A percentile compares a stretch with the other conserved stretches of the same genome.
These are phyloP conservation scores for Epinephelus cyanopodus DNA, from an alignment of 2,113 vertebrate genomes.

Conservation along the genomic window DNA sequence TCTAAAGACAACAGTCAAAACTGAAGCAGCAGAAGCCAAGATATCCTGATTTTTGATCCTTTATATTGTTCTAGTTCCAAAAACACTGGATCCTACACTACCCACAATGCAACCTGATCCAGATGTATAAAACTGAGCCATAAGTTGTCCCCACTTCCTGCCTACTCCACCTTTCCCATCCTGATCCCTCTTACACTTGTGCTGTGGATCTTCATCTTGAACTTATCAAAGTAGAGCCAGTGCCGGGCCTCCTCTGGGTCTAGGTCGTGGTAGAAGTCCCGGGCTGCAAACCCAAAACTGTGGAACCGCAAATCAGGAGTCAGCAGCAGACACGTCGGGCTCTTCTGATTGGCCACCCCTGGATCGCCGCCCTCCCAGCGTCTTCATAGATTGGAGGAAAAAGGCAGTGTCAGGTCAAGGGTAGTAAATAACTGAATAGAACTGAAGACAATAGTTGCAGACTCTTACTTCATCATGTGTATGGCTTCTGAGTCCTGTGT, in stretches of 20 bases:
- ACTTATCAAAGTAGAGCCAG: conserved; percentile 98
- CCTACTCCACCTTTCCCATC: background rate
- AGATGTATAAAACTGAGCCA: background rate
- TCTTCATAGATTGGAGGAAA: conserved; percentile 76
- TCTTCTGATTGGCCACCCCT: conserved; percentile 97
- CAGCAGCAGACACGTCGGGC: conserved; percentile 94
- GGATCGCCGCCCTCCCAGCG: conserved; percentile 98
- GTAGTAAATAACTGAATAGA: background rate
- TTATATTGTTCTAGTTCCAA: background rate
- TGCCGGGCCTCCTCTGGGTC: conserved; percentile 94
- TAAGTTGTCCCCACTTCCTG: background rate
- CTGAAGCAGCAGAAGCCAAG: background rate
- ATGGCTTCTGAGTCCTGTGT: conserved; percentile 92
- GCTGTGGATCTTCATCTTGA: conserved; percentile 99
- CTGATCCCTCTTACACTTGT: conserved; percentile 84
- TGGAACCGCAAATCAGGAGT: conserved; percentile 94
- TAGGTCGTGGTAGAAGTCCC: conserved; percentile 95
- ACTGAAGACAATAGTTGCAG: background rate
- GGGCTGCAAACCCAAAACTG: conserved; percentile 95
- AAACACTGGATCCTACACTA: background rate
- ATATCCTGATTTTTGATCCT: background rate
- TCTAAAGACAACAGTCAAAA: background rate
- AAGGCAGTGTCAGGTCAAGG: background rate
- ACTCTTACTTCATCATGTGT: conserved; percentile 95
- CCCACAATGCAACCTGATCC: background rate